Evolutionary conservation across 2,888 invertebrate species (phyloP).

Genomic region (Gisinianus flammeolus): DNA sequence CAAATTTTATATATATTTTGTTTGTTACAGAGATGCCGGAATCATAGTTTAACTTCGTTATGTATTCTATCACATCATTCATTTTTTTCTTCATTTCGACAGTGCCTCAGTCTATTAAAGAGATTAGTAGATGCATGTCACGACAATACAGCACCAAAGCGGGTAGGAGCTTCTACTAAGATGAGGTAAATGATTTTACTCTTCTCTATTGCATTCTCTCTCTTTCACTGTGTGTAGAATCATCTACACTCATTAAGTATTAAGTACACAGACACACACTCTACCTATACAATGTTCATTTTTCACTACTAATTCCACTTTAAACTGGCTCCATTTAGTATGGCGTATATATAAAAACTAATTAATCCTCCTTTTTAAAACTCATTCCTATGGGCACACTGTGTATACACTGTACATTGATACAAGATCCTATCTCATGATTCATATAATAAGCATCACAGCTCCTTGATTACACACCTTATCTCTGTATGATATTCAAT

Average conservation of each 20-base stretch:
- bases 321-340: too few relatives aligned
- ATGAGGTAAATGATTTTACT: too few relatives aligned
- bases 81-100: slow-evolving; percentile 97
- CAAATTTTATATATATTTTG: slow-evolving; percentile 34
- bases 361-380: too few relatives aligned
- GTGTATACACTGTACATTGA: too few relatives aligned
- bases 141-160: slow-evolving; percentile 85
- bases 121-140: slow-evolving; percentile 97
- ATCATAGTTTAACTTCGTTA: slow-evolving; percentile 93
- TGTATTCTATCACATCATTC: slow-evolving; percentile 99
- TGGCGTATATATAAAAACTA: too few relatives aligned
- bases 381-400: too few relatives aligned
- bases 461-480: too few relatives aligned
- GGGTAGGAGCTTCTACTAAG: slow-evolving; percentile 85
- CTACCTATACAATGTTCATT: not conserved
- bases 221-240: slow-evolving; percentile 82
- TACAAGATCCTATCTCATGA: too few relatives aligned
- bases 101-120: slow-evolving; percentile 94
- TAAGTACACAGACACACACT: not conserved
- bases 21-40: slow-evolving; percentile 75
- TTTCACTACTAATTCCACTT: too few relatives aligned
- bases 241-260: slow-evolving; percentile 41
- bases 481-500: too few relatives aligned
- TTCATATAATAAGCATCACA: too few relatives aligned
- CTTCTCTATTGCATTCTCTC: too few relatives aligned